Percentiles rank a stretch among this genome's conserved stretches.
Evolutionary conservation across 2,797 vertebrate species (phyloP).

Genomic region (Macropodus opercularis): DNA sequence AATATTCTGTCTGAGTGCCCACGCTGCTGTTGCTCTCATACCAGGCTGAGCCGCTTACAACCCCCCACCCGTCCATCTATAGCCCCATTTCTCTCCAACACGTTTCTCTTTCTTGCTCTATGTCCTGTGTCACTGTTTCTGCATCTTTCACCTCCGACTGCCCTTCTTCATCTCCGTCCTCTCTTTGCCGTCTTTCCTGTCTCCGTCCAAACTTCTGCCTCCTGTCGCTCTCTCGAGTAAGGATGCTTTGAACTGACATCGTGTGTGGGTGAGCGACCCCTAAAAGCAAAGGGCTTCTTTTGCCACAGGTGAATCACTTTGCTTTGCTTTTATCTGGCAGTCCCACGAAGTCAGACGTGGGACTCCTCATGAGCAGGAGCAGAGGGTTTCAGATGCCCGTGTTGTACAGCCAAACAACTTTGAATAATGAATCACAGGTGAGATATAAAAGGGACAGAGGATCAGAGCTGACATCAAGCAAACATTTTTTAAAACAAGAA

Average conservation of each 20-base stretch:
- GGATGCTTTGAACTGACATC: conserved; percentile 60
- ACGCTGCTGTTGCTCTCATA: conserved; percentile 46
- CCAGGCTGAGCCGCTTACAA: conserved; percentile 13
- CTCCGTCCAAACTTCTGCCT: conserved; percentile 24
- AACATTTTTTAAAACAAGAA: conserved; percentile 13
- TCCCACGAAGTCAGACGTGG: conserved; percentile 48
- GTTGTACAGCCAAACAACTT: conserved; percentile 51
- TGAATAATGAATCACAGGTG: conserved; percentile 71
- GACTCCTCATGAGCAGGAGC: conserved; percentile 47
- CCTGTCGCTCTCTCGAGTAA: conserved; percentile 27
- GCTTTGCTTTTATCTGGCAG: conserved; percentile 67
- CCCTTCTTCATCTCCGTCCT: conserved; percentile 38
- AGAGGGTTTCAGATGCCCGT: conserved; percentile 54
- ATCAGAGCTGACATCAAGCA: conserved; percentile 10
- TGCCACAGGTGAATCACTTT: conserved; percentile 73
- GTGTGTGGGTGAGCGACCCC: conserved; percentile 64
- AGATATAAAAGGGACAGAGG: conserved; percentile 17
- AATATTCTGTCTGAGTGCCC: conserved; percentile 64
- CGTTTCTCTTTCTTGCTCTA: conserved; percentile 50
- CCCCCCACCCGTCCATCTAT: background rate
- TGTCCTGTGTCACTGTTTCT: conserved; percentile 60
- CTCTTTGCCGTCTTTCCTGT: conserved; percentile 1
- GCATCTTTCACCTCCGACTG: conserved; percentile 20
- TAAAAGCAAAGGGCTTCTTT: conserved; percentile 66
- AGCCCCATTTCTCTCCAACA: conserved; percentile 33